Base-by-base conservation (phyloP, 2,797 vertebrate species). In the Gorsachius magnificus region DNA sequence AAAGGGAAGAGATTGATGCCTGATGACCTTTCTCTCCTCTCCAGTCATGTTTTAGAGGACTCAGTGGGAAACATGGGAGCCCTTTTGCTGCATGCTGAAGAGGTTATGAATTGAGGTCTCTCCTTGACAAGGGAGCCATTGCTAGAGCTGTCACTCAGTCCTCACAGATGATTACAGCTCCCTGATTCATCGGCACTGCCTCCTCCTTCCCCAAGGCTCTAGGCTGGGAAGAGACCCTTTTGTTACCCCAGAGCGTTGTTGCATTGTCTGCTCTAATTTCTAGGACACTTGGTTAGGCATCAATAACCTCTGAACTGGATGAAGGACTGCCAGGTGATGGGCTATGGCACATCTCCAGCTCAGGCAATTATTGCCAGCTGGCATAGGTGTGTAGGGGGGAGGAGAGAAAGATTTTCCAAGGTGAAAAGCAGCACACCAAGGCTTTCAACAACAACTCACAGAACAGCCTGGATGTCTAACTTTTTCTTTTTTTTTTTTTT, bases 331-430 rank as follows among this genome's bases (percentile, higher is more conserved):
- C 0, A 88, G 53, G 51, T 76, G 69, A n/a, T 0, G 1, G 70
- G 20, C 48, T 76, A 4, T 58, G 76, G 76, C 85, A 61, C 53
- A 24, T 24, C 41, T 83, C 88, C 68, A 92, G 43, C 78, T 91
- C 75, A 53, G 60, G 26, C 56, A 84, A 76, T 87, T 64, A 72
- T n/a, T 66, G 46, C 81, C 89, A 84, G 78, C 48, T 89, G 81
- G 71, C 21, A 31, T 8, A 48, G 16, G 28, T 50, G n/a, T 20
- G 26, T 20, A 43, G 0, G 0, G 20, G 26, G 26, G 13, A 83
- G 16, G 26, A 80, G 21, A 66, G 6, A 22, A 68, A 83, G 24
- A 8, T 38, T 87, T 86, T 69, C 58, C 83, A 90, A 80, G 60
- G 71, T 92, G 84, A 96, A 87, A 89, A 83, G n/a, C 43, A 82